These are phyloP conservation scores for Drosophila mayri DNA, from an alignment of 1,140 invertebrate species.

Conservation along the genomic window DNA sequence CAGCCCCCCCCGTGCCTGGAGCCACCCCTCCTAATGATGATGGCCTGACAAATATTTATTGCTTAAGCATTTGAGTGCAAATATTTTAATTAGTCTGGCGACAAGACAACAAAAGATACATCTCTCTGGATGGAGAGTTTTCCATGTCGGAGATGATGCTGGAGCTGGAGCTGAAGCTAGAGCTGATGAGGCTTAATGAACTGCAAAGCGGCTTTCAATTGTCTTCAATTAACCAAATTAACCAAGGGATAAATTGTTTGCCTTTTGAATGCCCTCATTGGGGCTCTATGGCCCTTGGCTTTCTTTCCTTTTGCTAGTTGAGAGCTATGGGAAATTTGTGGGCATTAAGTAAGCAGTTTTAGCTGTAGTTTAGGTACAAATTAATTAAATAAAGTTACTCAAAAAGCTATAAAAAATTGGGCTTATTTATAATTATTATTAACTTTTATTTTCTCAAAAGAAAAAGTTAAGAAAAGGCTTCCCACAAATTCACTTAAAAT, in stretches of 20 bases:
- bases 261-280: conserved; percentile 37
- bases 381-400: too few relatives aligned
- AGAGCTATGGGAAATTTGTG: conserved; percentile 43
- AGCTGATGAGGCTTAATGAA: conserved; percentile 72
- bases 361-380: not conserved
- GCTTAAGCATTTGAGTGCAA: conserved; percentile 82
- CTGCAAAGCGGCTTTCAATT: conserved; percentile 82
- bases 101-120: conserved; percentile 54
- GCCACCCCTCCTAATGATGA: conserved; percentile 64
- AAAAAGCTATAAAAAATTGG: not conserved
- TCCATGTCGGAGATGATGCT: conserved; percentile 1
- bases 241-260: conserved; percentile 69
- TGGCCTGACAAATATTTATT: conserved; percentile 82
- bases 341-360: not conserved
- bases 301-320: conserved; percentile 14
- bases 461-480: not conserved
- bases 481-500: too few relatives aligned
- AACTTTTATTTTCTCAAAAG: not conserved
- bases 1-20: not conserved
- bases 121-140: conserved; percentile 6
- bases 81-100: conserved; percentile 82
- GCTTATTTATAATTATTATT: too few relatives aligned
- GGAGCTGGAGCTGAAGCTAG: conserved; percentile 14
- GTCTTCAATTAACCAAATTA: conserved; percentile 82
- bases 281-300: not conserved